phyloP scores from a whole-genome alignment of 2,113 vertebrate species.

The Centropristis striata region DNA sequence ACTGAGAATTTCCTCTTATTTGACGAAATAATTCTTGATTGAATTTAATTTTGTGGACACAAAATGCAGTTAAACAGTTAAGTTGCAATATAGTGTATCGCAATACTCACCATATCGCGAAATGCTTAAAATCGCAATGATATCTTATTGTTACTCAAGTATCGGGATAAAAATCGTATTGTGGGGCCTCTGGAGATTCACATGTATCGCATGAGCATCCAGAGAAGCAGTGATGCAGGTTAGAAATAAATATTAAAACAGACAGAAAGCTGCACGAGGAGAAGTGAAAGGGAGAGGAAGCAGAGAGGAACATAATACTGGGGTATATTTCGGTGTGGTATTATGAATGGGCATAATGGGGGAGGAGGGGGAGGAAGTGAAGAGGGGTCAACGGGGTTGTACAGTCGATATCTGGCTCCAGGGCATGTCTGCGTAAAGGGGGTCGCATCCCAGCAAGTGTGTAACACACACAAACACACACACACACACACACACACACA shows the following conservation, averaged over 20 bases:
- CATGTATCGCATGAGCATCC: too few species aligned
- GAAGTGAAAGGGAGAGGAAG: not conserved
- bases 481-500: slow-evolving; percentile 4
- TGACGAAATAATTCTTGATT: too few species aligned
- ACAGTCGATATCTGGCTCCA: slow-evolving; percentile 38
- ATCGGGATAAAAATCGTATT: too few species aligned
- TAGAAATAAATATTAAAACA: slow-evolving; percentile 24
- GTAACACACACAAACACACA: slow-evolving; percentile 7
- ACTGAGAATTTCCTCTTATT: too few species aligned
- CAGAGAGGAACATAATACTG: not conserved
- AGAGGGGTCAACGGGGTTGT: slow-evolving; percentile 44
- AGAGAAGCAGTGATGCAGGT: not conserved
- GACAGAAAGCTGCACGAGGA: not conserved
- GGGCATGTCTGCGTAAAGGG: slow-evolving; percentile 61
- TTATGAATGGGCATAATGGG: slow-evolving; percentile 1
- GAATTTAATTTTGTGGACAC: too few species aligned
- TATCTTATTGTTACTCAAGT: too few species aligned
- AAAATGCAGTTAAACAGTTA: too few species aligned
- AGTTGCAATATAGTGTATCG: too few species aligned
- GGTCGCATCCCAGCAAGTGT: slow-evolving; percentile 28
- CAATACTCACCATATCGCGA: too few species aligned
- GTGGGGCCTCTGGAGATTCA: too few species aligned
- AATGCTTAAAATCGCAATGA: too few species aligned
- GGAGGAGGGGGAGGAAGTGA: slow-evolving; percentile 24
- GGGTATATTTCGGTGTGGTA: slow-evolving; percentile 16